These are phyloP conservation scores for Psylliodes chrysocephalus DNA, from an alignment of 2,888 invertebrate species.

Conservation along the genomic window DNA sequence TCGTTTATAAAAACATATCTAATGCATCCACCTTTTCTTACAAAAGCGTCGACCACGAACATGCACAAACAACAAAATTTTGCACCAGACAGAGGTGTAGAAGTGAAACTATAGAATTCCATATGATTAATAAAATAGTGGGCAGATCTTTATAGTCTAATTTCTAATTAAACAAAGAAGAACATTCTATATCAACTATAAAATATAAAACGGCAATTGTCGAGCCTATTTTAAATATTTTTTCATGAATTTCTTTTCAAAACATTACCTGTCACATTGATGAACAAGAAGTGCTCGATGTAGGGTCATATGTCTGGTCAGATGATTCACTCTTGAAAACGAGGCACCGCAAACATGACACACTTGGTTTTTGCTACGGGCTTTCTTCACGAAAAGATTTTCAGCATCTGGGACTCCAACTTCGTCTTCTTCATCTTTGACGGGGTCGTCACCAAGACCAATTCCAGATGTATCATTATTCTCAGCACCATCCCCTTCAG, in stretches of 20 bases:
- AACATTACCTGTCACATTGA: constrained; percentile 57
- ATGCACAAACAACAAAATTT: too few relatives aligned
- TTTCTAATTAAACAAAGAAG: background rate
- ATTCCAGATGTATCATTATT: constrained; percentile 2
- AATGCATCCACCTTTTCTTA: too few relatives aligned
- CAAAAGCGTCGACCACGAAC: too few relatives aligned
- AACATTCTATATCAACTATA: background rate
- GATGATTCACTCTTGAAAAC: constrained; percentile 61
- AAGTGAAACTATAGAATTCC: too few relatives aligned
- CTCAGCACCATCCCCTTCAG: background rate
- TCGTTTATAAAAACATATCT: too few relatives aligned
- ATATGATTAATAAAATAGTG: too few relatives aligned
- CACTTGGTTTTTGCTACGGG: constrained; percentile 54
- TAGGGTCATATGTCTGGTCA: constrained; percentile 63
- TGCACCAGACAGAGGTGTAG: too few relatives aligned
- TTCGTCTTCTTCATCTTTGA: constrained; percentile 36
- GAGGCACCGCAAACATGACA: constrained; percentile 62
- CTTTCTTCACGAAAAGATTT: constrained; percentile 43
- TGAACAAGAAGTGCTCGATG: constrained; percentile 60
- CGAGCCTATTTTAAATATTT: too few relatives aligned
- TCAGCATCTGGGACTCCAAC: constrained; percentile 33
- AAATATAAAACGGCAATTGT: too few relatives aligned
- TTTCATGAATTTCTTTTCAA: too few relatives aligned
- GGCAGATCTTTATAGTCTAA: background rate
- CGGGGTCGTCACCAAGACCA: background rate